Conservation (phyloP, 2,113 vertebrate species). For the Rattus rattus region DNA sequence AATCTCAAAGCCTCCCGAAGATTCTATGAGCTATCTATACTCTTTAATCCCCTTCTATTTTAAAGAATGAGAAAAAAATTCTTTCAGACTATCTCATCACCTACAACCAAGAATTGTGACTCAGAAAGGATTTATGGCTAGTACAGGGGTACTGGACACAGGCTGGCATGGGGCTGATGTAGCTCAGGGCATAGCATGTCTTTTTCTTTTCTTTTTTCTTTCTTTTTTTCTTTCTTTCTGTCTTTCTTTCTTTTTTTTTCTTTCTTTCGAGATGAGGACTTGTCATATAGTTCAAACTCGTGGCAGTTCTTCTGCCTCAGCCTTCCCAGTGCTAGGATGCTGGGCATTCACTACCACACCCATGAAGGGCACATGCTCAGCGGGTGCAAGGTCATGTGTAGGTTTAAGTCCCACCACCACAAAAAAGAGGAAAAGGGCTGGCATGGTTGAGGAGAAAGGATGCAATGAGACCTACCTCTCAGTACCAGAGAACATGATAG, state of each 20-base stretch:
- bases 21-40: not conserved
- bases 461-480: not conserved
- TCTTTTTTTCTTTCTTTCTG: not conserved
- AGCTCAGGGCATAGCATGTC: not conserved
- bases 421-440: not conserved
- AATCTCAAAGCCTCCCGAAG: not conserved
- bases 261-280: not conserved
- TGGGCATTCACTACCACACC: not conserved
- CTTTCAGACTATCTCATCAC: not conserved
- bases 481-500: not conserved
- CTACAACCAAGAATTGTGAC: constrained; percentile 33
- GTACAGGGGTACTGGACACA: not conserved
- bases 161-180: no score
- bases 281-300: not conserved
- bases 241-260: not conserved
- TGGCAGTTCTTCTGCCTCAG: not conserved
- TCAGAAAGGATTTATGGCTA: not conserved
- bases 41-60: not conserved
- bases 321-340: not conserved
- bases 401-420: not conserved
- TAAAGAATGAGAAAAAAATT: not conserved
- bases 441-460: not conserved
- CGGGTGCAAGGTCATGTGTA: not conserved
- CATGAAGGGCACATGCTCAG: not conserved
- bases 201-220: not conserved